Base-by-base conservation (phyloP, 2,113 vertebrate species). In the Nerophis ophidion region DNA sequence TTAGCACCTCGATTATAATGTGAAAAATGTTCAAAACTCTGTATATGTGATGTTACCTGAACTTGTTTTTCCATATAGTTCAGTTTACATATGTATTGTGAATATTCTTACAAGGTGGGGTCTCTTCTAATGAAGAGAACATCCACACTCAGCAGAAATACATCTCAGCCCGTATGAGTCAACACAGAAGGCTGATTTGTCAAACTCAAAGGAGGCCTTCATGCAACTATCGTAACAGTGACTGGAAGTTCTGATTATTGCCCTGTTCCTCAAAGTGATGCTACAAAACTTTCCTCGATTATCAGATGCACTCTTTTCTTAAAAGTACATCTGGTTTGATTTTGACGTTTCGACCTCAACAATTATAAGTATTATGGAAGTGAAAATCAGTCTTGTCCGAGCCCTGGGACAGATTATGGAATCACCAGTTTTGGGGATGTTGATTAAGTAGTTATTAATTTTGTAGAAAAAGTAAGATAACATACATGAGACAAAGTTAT, bases 211-310 rank as follows among this genome's bases (percentile, higher is more conserved):
- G 19, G 0, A 16, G 17, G 48, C 19, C 7, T 19, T 34, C 7
- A n/a, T 38, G 15, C n/a, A 16, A 9, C 15, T 10, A 9, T 35
- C 2, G 15, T 17, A 26, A 48, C 17, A 34, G n/a, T 38, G 66
- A 68, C 17, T 68, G 71, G 85, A 86, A 81, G 72, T 81, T 72
- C 1, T 56, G 35, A 3, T 35, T 5, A 16, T 10, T 61, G 36
- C 70, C 14, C 60, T 70, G 74, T 86, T 86, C 84, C 86, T 83
- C 77, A 82, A 83, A 75, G 45, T 13, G 58, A 13, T 16, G 48
- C 52, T 42, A 45, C 53, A 57, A 80, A 88, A 88, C 71, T 78
- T 86, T 86, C 81, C 84, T 85, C 84, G 81, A 88, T 88, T 81
- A 86, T 80, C 10, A 57, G 59, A 61, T 13, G 51, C 6, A n/a